Base-by-base conservation (phyloP, 1,140 invertebrate genomes). In the Drosophila eugracilis region DNA sequence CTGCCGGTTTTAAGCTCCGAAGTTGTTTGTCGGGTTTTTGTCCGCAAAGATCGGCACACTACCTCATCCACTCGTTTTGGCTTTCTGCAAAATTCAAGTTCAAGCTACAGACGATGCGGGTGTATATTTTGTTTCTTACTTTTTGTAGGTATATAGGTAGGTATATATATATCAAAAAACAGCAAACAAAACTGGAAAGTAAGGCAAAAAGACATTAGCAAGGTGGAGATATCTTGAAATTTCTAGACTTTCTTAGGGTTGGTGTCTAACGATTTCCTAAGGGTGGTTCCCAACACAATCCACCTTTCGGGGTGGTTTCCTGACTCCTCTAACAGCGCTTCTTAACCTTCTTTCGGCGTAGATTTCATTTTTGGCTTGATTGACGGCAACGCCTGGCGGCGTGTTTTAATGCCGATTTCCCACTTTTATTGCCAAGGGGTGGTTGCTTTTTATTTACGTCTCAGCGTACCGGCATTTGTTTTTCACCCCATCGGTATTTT, bases 21-120 rank as follows among this genome's bases (percentile, higher is more conserved):
- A 86, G 81, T 88, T 78, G 81, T 86, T 88, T 88, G 73, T 81
- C 81, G 34, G 63, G 83, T 85, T 86, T 80, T 45, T 75, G 30
- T 15, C 34, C 30, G 22, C 44, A 15, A 15, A 47, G 44, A 47
- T 47, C 44, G 44, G 19, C 39, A 42, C 10, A 42, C 17, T 21
- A 42, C 39, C 39, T 42, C 39, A n/a, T 42, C 39, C 17, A 47
- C 44, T 37, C 30, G 15, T 14, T 34, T n/a, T n/a, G n/a, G 21
- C 49, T 53, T 54, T 57, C 50, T 62, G 81, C 80, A 5, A 85
- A 85, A 81, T 85, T 85, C 81, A 85, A 85, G 81, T 85, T 85
- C 81, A 85, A 78, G 54, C 49, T 14, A 22, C 49, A 78, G 39
- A 41, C 49, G 32, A 36, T 21, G 71, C 59, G 72, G 71, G 71